Evolutionary conservation across 2,888 invertebrate genomes (phyloP).

Genomic region (Cataglyphis altisquamis): DNA sequence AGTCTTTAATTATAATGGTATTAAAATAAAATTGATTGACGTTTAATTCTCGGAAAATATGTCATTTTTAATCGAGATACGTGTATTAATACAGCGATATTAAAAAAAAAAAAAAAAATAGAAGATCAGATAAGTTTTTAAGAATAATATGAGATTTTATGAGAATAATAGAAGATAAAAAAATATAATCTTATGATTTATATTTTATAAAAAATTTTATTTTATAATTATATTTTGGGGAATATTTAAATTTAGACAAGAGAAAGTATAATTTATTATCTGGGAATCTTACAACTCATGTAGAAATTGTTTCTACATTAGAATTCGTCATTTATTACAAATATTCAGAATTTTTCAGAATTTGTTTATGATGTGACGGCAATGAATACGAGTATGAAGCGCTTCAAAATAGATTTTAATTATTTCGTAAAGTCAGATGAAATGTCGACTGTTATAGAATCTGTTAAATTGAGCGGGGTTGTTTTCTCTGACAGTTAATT

Average conservation of each 20-base stretch:
- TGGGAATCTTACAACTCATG: neutral
- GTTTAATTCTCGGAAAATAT: neutral
- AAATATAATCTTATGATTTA: neutral
- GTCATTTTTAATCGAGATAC: neutral
- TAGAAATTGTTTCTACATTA: neutral
- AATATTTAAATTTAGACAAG: neutral
- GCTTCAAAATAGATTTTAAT: constrained; percentile 8
- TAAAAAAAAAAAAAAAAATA: neutral
- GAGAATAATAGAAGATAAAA: neutral
- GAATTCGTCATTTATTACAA: neutral
- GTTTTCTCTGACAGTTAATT: constrained; percentile 28
- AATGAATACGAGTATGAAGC: neutral
- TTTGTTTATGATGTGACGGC: neutral
- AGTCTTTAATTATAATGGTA: neutral
- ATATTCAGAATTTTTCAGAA: neutral
- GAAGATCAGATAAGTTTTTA: neutral
- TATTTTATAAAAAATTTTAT: constrained; percentile 1
- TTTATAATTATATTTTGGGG: neutral
- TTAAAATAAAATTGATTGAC: neutral
- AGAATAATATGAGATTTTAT: constrained; percentile 7
- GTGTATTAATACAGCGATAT: neutral
- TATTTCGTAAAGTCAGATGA: neutral
- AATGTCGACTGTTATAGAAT: constrained; percentile 3
- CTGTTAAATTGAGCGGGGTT: constrained; percentile 10
- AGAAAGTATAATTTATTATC: neutral